These are phyloP conservation scores for Vireo griseus DNA, from an alignment of 2,797 vertebrate species.

Conservation along the genomic window DNA sequence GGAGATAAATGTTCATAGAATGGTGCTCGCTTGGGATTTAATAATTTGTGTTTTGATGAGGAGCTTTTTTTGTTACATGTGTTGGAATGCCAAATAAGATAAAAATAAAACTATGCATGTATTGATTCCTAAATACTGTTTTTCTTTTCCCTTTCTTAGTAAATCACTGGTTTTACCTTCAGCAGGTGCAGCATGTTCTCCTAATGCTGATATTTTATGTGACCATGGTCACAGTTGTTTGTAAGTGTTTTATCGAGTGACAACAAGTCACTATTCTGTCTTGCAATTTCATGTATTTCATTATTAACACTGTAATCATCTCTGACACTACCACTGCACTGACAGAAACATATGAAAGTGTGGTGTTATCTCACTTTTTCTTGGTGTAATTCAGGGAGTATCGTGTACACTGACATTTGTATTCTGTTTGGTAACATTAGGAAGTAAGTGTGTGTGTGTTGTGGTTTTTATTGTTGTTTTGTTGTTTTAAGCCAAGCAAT, in stretches of 20 bases:
- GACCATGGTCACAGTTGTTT: background rate
- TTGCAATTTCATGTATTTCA: background rate
- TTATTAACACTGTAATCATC: background rate
- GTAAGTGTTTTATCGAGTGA: background rate
- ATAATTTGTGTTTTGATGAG: background rate
- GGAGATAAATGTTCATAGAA: background rate
- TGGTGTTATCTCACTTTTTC: background rate
- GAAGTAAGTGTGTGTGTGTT: background rate
- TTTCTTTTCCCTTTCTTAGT: background rate
- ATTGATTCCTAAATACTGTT: background rate
- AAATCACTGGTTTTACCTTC: background rate
- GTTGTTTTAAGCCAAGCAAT: background rate
- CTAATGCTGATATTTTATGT: background rate
- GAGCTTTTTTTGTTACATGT: background rate
- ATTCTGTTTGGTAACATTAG: background rate
- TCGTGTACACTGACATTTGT: accelerated
- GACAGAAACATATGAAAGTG: background rate
- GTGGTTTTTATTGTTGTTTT: background rate
- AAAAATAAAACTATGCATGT: accelerated
- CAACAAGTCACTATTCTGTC: background rate
- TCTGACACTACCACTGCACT: background rate
- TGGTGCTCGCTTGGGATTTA: background rate
- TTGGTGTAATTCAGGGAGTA: background rate
- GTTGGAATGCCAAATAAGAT: background rate
- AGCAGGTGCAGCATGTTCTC: background rate